phyloP scores from a whole-genome alignment of 2,888 invertebrate species.

The Epinotia bilunana region DNA sequence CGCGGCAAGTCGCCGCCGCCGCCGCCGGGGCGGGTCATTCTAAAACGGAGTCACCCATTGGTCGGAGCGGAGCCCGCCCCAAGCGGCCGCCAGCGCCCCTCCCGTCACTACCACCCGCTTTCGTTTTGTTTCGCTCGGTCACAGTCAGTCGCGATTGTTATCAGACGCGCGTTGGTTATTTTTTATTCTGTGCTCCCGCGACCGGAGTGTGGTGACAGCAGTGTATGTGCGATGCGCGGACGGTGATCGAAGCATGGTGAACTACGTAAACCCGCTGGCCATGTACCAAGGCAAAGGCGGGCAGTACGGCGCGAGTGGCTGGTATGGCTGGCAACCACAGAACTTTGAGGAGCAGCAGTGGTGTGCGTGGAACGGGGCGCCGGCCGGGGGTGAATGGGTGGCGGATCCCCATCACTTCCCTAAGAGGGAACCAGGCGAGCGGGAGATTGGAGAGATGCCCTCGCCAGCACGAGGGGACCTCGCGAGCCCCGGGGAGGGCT shows the following conservation, averaged over 20 bases:
- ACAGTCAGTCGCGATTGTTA: slow-evolving; percentile 70
- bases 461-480: slow-evolving; percentile 82
- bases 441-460: slow-evolving; percentile 76
- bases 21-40: slow-evolving; percentile 52
- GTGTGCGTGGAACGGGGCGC: slow-evolving; percentile 82
- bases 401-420: slow-evolving; percentile 80
- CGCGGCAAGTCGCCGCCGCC: slow-evolving; percentile 40
- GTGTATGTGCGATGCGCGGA: slow-evolving; percentile 81
- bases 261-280: slow-evolving; percentile 88
- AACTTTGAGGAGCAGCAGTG: slow-evolving; percentile 85
- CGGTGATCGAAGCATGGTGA: slow-evolving; percentile 87
- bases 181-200: slow-evolving; percentile 50
- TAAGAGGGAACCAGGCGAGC: slow-evolving; percentile 75
- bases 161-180: slow-evolving; percentile 66
- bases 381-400: slow-evolving; percentile 79
- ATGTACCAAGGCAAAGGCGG: slow-evolving; percentile 88
- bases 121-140: slow-evolving; percentile 51
- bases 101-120: slow-evolving; percentile 54
- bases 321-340: slow-evolving; percentile 82
- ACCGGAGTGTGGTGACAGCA: slow-evolving; percentile 75
- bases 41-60: slow-evolving; percentile 60
- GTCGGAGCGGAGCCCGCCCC: slow-evolving; percentile 61
- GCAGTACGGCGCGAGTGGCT: slow-evolving; percentile 77
- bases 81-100: slow-evolving; percentile 53
- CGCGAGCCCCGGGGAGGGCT: slow-evolving; percentile 83